Percentiles rank a stretch among this genome's conserved stretches.
phyloP scores from a whole-genome alignment of 2,113 vertebrate genomes.

The Smithornis capensis region DNA sequence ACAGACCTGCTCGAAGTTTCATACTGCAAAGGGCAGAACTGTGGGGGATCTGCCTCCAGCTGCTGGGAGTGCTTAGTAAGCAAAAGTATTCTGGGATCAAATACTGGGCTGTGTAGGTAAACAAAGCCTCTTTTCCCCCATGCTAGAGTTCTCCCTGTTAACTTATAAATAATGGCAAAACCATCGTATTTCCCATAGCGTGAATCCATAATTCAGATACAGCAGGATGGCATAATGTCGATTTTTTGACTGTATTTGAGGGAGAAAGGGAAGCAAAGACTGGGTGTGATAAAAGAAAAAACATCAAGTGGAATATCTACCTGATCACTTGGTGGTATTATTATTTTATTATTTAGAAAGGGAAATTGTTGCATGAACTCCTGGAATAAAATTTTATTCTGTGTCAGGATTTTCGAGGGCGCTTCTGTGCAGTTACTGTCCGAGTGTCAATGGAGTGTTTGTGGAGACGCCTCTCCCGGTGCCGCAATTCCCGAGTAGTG shows the following conservation, averaged over 20 bases:
- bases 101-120: not conserved
- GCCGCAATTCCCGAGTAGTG: not conserved
- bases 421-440: fast-evolving
- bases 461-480: not conserved
- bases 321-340: not conserved
- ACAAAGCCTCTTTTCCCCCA: not conserved
- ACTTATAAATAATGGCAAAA: not conserved
- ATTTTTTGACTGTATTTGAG: not conserved
- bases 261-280: not conserved
- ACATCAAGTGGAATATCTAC: not conserved
- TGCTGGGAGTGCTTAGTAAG: not conserved
- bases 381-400: not conserved
- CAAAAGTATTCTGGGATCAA: not conserved
- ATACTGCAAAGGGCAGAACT: not conserved
- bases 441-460: too few relatives aligned
- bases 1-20: not conserved
- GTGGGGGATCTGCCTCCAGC: not conserved
- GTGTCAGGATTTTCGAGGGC: not conserved
- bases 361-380: not conserved
- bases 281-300: not conserved
- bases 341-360: not conserved
- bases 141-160: not conserved
- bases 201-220: not conserved
- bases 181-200: not conserved
- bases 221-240: not conserved